Evolutionary conservation across 2,797 vertebrate genomes (phyloP).

Genomic region (Smutsia gigantea): DNA sequence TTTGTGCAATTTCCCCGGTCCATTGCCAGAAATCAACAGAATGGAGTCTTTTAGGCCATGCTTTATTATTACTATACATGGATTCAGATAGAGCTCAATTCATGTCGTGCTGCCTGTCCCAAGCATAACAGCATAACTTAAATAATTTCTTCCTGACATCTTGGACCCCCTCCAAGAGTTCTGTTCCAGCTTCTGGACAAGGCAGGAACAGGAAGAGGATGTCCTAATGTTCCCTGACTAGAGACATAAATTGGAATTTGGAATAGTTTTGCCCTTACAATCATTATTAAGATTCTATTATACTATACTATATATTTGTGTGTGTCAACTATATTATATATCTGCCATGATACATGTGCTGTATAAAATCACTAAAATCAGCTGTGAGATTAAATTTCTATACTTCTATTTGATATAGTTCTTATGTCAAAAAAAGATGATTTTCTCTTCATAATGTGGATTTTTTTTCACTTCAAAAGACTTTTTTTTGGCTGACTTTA

Average conservation of each 20-base stretch:
- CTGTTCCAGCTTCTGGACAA: conserved; percentile 66
- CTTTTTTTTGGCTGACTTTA: neutral
- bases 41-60: neutral
- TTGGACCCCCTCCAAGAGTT: conserved; percentile 71
- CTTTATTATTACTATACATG: neutral
- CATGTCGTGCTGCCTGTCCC: neutral
- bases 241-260: conserved; percentile 32
- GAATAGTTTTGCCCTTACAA: conserved; percentile 55
- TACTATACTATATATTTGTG: neutral
- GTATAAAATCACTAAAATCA: neutral
- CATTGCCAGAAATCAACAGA: conserved; percentile 18
- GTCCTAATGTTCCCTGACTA: conserved; percentile 67
- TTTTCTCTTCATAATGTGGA: conserved; percentile 4
- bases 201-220: conserved; percentile 79
- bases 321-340: neutral
- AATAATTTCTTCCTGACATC: conserved; percentile 75
- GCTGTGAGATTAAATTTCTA: neutral
- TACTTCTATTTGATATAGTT: neutral
- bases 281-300: neutral
- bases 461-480: conserved; percentile 12
- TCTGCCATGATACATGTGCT: neutral
- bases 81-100: conserved; percentile 51
- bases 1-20: conserved; percentile 15
- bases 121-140: conserved; percentile 53
- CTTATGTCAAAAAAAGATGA: conserved; percentile 3